phyloP scores from a whole-genome alignment of 2,888 invertebrate species.

The Drosophila longiperda region DNA sequence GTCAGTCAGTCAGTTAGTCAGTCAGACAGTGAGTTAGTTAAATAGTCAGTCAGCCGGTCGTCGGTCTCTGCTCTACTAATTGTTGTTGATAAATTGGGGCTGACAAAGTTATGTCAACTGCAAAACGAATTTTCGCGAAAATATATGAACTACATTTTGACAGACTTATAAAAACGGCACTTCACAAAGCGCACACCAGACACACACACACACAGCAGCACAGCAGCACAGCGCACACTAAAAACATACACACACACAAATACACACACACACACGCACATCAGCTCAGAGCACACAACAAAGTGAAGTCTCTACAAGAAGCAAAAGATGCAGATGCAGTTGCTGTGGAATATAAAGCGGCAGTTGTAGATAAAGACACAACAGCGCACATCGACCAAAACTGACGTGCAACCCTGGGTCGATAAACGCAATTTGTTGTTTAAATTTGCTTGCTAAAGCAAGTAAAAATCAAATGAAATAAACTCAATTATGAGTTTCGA shows the following conservation, averaged over 20 bases:
- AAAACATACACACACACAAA: constrained; percentile 12
- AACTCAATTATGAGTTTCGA: background rate
- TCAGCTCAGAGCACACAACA: constrained; percentile 32
- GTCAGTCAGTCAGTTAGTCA: constrained; percentile 30
- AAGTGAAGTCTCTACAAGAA: constrained; percentile 59
- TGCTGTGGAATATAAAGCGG: constrained; percentile 56
- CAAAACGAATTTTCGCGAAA: constrained; percentile 78
- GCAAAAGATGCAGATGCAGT: constrained; percentile 50
- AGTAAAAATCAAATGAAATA: background rate
- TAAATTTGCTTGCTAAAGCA: background rate
- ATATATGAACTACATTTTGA: constrained; percentile 76
- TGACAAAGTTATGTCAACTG: constrained; percentile 81
- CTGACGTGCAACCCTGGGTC: constrained; percentile 33
- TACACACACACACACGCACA: background rate
- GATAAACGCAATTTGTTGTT: background rate
- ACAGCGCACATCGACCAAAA: constrained; percentile 40
- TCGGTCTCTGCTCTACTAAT: constrained; percentile 72
- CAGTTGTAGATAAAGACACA: constrained; percentile 69
- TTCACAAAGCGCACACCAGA: constrained; percentile 36
- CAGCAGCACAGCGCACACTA: constrained; percentile 6
- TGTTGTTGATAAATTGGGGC: constrained; percentile 79
- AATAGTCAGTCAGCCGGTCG: constrained; percentile 25
- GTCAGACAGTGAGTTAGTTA: constrained; percentile 12
- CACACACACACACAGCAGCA: background rate
- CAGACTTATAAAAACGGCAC: constrained; percentile 76